These are phyloP conservation scores for Tapirus indicus DNA, from an alignment of 2,797 vertebrate genomes.

Conservation along the genomic window DNA sequence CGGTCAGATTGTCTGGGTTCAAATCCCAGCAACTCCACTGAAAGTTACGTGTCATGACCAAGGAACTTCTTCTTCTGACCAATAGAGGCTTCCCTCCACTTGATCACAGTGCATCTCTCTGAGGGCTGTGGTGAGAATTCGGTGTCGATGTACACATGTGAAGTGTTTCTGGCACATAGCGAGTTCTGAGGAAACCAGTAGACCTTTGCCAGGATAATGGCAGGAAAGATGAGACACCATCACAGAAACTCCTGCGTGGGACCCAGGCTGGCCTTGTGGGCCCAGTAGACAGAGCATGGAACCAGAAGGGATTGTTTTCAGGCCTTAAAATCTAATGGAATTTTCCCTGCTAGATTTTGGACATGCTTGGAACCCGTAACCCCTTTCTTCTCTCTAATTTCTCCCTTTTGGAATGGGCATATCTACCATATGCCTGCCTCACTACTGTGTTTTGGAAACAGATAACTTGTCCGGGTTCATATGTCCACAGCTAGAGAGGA, in stretches of 20 bases:
- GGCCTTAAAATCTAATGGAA: background rate
- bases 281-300: background rate
- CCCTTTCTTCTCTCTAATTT: background rate
- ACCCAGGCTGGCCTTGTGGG: background rate
- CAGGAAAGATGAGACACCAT: too few species aligned
- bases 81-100: too few species aligned
- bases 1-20: background rate
- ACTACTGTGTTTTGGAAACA: background rate
- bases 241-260: background rate
- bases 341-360: background rate
- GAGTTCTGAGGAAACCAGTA: too few species aligned
- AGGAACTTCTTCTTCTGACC: background rate
- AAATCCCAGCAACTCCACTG: background rate
- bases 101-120: accelerated
- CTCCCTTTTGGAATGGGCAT: accelerated
- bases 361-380: accelerated
- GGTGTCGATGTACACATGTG: accelerated
- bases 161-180: accelerated
- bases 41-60: accelerated
- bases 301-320: too few species aligned
- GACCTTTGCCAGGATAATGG: accelerated
- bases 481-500: background rate
- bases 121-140: background rate
- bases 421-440: background rate
- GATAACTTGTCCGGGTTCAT: background rate